Evolutionary conservation across 2,888 invertebrate species (phyloP).

Genomic region (Eristalis tenax): DNA sequence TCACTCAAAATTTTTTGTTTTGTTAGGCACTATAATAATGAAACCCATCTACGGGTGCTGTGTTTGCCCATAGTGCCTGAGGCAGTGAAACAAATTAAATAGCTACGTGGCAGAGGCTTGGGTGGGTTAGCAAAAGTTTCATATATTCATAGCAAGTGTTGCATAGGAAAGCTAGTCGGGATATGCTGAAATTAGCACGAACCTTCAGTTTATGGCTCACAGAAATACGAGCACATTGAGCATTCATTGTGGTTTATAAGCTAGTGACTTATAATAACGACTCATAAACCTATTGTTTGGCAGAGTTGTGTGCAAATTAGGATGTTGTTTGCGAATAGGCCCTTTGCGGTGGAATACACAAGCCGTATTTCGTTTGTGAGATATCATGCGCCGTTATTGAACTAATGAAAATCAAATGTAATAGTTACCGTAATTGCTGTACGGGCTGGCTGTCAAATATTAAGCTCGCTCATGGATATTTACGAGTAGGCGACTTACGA

Average conservation of each 20-base stretch:
- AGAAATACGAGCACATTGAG: neutral
- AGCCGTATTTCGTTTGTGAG: neutral
- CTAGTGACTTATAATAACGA: neutral
- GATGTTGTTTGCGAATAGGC: neutral
- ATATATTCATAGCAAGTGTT: neutral
- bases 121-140: neutral
- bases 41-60: neutral
- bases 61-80: neutral
- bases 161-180: neutral
- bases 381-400: neutral
- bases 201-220: neutral
- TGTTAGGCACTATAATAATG: neutral
- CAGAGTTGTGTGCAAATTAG: neutral
- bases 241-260: neutral
- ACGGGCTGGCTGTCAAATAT: neutral
- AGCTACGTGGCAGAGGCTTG: neutral
- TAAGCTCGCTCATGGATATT: neutral
- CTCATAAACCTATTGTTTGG: neutral
- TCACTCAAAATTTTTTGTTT: neutral
- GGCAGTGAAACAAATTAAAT: neutral
- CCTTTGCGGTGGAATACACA: neutral
- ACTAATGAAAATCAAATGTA: neutral
- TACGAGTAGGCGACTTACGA: neutral
- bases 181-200: neutral
- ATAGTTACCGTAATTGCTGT: neutral